Evolutionary conservation across 2,113 vertebrate species (phyloP).

Genomic region (Melanerpes aurifrons): DNA sequence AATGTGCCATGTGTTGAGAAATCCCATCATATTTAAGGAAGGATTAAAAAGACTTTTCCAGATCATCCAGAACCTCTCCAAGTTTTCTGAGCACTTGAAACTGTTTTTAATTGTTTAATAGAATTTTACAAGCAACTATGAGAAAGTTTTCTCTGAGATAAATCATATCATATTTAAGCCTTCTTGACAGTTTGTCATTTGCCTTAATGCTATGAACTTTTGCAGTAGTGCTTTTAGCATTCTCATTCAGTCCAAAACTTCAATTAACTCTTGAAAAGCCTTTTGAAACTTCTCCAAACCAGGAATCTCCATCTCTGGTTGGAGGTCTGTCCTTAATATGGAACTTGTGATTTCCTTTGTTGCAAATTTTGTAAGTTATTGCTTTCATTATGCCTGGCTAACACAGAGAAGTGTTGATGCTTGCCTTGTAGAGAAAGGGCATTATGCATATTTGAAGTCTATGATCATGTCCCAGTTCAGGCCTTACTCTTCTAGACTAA

Average conservation of each 20-base stretch:
- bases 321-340: background rate
- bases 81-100: background rate
- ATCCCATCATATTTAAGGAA: background rate
- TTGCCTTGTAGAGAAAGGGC: background rate
- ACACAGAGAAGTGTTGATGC: background rate
- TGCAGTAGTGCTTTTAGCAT: background rate
- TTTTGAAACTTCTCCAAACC: background rate
- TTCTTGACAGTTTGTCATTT: background rate
- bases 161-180: background rate
- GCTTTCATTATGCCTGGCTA: background rate
- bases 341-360: background rate
- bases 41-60: background rate
- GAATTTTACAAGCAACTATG: background rate
- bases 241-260: background rate
- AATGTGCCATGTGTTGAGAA: background rate
- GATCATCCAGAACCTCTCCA: background rate
- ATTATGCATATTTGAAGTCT: background rate
- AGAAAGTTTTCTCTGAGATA: background rate
- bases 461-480: background rate
- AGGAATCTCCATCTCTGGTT: background rate
- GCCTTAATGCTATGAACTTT: background rate
- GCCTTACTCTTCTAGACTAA: conserved; percentile 48
- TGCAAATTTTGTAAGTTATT: background rate
- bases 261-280: background rate
- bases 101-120: background rate